Evolutionary conservation across 1,140 invertebrate genomes (phyloP), one percentile per base, ranked within the genome.

Genomic region (Papilio aristodemus): DNA sequence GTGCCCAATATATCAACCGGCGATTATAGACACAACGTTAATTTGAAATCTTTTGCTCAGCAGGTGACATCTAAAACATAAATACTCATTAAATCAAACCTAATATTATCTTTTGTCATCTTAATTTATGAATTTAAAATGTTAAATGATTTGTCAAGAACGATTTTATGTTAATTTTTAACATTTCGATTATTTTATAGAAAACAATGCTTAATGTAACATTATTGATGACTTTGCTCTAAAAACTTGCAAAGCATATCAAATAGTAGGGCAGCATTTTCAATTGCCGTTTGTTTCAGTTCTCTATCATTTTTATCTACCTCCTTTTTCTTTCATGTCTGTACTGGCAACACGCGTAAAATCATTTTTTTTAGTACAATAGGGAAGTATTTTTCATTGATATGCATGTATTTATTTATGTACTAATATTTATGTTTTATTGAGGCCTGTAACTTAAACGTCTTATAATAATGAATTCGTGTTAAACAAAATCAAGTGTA

Each of bases 111-210:
- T 19, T 50, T 50, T 50, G 43, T 50, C 43, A 50, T 43, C 41
- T 43, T 7, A 43, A 3, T 32, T 32, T 32, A 43, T 50, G 7
- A 19, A 50, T 50, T 50, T 50, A 50, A n/a, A 9, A 50, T 50
- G 43, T 17, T 19, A 19, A 7, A 50, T 19, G 4, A 50, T 50
- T 14, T 19, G 14, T 1, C 17, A 50, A 50, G 17, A 50, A 50
- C 19, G 43, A 7, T 50, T 50, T 50, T 50, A 50, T 50, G 43
- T 50, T 22, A 50, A 50, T 50, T 50, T 22, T 14, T 17, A 8
- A 50, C 13, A 19, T 50, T 50, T 50, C 43, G 43, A 50, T 50
- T 50, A 22, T 17, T 50, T 50, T 50, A 50, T 50, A 32, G 6
- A 32, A 50, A 50, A 19, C 43, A 22, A 17, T 0, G 13, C 10